Evolutionary conservation across 2,888 invertebrate genomes (phyloP).

Genomic region (Eugnorisma glareosa): DNA sequence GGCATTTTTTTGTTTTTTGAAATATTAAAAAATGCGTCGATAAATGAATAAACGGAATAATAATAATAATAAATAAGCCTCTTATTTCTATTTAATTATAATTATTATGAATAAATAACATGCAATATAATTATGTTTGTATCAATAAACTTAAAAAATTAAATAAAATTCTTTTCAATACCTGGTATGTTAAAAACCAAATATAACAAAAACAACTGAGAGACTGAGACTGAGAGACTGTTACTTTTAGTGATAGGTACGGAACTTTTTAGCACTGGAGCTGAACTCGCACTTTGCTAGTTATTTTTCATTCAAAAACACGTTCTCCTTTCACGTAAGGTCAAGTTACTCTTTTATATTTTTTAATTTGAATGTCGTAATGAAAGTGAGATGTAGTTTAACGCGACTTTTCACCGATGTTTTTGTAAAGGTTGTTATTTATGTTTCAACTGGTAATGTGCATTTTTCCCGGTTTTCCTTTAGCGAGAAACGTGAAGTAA

Average conservation of each 20-base stretch:
- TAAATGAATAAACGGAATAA: too few relatives aligned
- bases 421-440: conserved; percentile 42
- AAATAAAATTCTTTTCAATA: too few relatives aligned
- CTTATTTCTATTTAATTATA: too few relatives aligned
- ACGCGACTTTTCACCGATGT: conserved; percentile 26
- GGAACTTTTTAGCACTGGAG: not conserved
- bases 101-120: too few relatives aligned
- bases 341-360: conserved; percentile 68
- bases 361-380: conserved; percentile 68
- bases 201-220: too few relatives aligned
- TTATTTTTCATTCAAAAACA: conserved; percentile 54
- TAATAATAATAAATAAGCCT: too few relatives aligned
- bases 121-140: too few relatives aligned
- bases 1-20: too few relatives aligned
- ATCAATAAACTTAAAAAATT: too few relatives aligned
- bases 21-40: too few relatives aligned
- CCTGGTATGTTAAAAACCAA: too few relatives aligned
- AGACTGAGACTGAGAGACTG: too few relatives aligned
- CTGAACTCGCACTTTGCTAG: not conserved
- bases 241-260: not conserved
- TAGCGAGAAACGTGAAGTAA: not conserved
- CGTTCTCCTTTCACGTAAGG: conserved; percentile 65
- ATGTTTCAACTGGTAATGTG: conserved; percentile 35
- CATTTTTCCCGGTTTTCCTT: conserved; percentile 33
- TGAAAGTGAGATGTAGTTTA: conserved; percentile 62